These are phyloP conservation scores for Strongylocentrotus purpuratus DNA, from an alignment of 35 echinoderm and acorn worm species.

Conservation along the genomic window DNA sequence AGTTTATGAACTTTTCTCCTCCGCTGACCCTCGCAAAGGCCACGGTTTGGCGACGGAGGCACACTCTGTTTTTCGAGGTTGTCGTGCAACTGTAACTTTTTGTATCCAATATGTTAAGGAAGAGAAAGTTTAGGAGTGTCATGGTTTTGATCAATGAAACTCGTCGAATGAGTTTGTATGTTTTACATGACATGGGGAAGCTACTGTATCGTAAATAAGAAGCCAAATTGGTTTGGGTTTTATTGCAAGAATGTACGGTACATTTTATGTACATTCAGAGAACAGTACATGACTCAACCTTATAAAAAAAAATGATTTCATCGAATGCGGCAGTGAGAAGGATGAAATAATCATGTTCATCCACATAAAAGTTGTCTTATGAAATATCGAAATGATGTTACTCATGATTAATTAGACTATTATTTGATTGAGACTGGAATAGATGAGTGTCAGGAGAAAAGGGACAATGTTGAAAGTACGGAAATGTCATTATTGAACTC, in stretches of 20 bases:
- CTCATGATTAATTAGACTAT: too few species aligned
- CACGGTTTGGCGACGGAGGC: neutral
- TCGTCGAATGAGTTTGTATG: neutral
- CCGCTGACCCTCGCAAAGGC: neutral
- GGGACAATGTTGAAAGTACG: too few species aligned
- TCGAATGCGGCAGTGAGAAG: neutral
- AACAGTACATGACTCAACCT: neutral
- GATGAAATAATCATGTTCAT: neutral
- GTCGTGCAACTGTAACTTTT: neutral
- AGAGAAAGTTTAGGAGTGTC: neutral
- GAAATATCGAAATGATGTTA: too few species aligned
- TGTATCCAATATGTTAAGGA: neutral
- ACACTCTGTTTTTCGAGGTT: neutral
- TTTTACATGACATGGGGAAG: neutral
- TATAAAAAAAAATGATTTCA: neutral
- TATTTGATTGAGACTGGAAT: too few species aligned
- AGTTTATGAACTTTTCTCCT: constrained; percentile 3
- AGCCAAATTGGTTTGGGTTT: neutral
- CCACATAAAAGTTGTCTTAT: too few species aligned
- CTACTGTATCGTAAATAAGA: neutral
- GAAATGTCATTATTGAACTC: too few species aligned
- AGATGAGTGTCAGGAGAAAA: too few species aligned
- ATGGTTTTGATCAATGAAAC: neutral
- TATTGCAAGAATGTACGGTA: neutral
- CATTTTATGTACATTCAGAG: too few species aligned